These are phyloP conservation scores for Poeciliopsis infans DNA, from an alignment of 2,797 vertebrate species.

Conservation along the genomic window DNA sequence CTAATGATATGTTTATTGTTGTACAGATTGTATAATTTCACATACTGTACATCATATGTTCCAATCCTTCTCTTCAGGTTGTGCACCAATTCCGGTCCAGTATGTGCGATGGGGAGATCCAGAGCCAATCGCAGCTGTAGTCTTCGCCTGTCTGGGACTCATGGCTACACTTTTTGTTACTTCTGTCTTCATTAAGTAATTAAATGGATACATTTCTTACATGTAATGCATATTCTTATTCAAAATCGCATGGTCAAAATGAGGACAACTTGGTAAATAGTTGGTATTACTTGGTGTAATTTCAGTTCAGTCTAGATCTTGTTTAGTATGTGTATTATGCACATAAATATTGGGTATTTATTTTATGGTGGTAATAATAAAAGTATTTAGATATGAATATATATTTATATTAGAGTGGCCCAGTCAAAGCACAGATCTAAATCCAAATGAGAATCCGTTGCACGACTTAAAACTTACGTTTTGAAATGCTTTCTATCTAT, in stretches of 20 bases:
- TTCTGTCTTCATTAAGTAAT: slow-evolving; percentile 89
- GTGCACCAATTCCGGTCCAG: slow-evolving; percentile 93
- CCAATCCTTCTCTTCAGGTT: slow-evolving; percentile 77
- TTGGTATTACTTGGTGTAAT: background rate
- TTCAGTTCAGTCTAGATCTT: background rate
- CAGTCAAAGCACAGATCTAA: background rate
- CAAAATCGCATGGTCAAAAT: background rate
- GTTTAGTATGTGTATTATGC: background rate
- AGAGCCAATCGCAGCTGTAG: slow-evolving; percentile 97
- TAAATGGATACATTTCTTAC: background rate
- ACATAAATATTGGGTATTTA: background rate
- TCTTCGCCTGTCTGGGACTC: slow-evolving; percentile 94
- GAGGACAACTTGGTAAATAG: background rate
- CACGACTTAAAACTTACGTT: background rate
- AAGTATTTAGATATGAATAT: background rate
- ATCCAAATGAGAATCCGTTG: background rate
- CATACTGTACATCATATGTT: background rate
- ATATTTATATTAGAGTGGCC: background rate
- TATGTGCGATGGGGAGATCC: slow-evolving; percentile 97
- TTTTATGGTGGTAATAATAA: background rate
- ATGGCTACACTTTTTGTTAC: slow-evolving; percentile 96
- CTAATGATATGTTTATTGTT: background rate
- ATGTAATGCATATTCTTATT: background rate
- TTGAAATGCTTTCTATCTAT: background rate
- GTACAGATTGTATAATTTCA: background rate